Evolutionary conservation across 1,140 invertebrate species (phyloP).

Genomic region (Diorhabda carinulata): DNA sequence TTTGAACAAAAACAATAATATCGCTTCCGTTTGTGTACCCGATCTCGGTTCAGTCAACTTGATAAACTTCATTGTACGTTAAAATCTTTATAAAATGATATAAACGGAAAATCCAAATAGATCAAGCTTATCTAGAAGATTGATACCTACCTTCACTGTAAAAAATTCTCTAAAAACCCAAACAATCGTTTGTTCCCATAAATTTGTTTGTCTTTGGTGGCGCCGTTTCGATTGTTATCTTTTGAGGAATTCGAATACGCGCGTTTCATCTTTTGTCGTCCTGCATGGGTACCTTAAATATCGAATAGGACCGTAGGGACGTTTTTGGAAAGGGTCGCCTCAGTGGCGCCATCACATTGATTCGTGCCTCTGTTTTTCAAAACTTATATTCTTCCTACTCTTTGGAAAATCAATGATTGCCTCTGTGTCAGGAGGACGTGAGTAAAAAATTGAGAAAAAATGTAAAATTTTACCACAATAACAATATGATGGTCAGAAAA

Average conservation of each 20-base stretch:
- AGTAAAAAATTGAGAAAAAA: too few relatives aligned
- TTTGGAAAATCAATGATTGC: not conserved
- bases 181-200: not conserved
- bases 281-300: conserved; percentile 2
- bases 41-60: too few relatives aligned
- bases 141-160: too few relatives aligned
- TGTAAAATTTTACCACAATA: too few relatives aligned
- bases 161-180: too few relatives aligned
- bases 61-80: too few relatives aligned
- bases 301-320: conserved; percentile 1
- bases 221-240: not conserved
- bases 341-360: not conserved
- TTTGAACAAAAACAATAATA: too few relatives aligned
- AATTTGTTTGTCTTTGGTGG: not conserved
- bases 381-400: not conserved
- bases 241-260: not conserved
- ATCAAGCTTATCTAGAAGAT: too few relatives aligned
- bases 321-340: not conserved
- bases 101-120: too few relatives aligned
- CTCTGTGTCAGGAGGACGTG: not conserved
- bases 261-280: not conserved
- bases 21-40: too few relatives aligned
- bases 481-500: too few relatives aligned
- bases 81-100: too few relatives aligned
- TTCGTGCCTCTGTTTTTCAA: conserved; percentile 1